Base-by-base conservation (phyloP, 1,140 invertebrate species). In the Drosophila watanabei region DNA sequence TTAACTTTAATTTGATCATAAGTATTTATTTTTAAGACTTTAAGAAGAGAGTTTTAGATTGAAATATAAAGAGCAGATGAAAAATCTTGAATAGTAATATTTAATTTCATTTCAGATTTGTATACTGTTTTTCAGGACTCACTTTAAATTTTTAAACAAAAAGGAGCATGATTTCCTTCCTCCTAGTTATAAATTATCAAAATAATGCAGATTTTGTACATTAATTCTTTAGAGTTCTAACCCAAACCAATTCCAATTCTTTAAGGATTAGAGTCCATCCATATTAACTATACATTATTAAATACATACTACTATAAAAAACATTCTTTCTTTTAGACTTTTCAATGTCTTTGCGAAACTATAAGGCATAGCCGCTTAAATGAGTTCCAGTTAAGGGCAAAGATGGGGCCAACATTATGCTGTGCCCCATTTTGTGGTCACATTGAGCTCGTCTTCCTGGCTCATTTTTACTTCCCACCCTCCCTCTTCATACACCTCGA, bases 341-440 rank as follows among this genome's bases (percentile, higher is more conserved):
- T 85, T 45, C 63, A 59, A 85, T 85, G 73, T 69, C 72, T 49
- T 46, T 49, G 43, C 45, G 48, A 20, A 33, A 28, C 45, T 30
- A 35, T 46, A 32, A 35, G 16, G 24, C 45, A 43, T 37, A 24
- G 45, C 69, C 39, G 33, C n/a, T 13, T 13, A 45, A 61, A 57
- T 77, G 56, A 35, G 37, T 62, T 45, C 32, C 35, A 30, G n/a
- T 35, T 58, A 45, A 18, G 57, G 57, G 48, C 35, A 48, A 75
- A 75, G 43, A 65, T 51, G 63, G 57, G 56, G 49, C 32, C 59
- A 70, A 41, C 70, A 71, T 73, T 62, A 60, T 49, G 18, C 16
- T 18, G 32, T 28, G 20, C 24, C 46, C 37, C 68, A 73, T 73
- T 73, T 61, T 61, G 54, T 45, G 71, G 71, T 68, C 46, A 60